Percentiles rank a stretch among this genome's conserved stretches.
These are phyloP conservation scores for Bothrops alternatus DNA, from an alignment of 2,797 vertebrate species.

Conservation along the genomic window DNA sequence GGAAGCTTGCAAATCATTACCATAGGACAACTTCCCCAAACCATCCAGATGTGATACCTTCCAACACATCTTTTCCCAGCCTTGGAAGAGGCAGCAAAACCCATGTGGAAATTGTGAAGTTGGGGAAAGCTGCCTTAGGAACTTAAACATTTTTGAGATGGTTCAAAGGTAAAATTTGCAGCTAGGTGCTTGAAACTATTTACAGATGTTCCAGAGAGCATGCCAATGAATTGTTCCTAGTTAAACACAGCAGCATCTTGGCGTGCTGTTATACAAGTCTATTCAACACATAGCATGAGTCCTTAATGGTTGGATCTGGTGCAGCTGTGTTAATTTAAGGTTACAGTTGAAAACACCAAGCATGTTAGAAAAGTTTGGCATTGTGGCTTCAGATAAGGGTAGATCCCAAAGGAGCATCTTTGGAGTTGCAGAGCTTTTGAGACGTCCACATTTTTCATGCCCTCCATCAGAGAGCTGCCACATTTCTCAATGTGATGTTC, in stretches of 20 bases:
- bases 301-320: not conserved
- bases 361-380: not conserved
- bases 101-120: not conserved
- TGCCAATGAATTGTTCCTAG: not conserved
- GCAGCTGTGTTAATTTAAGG: not conserved
- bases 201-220: not conserved
- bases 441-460: constrained; percentile 4
- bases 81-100: not conserved
- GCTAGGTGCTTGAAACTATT: not conserved
- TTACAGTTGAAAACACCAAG: not conserved
- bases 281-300: not conserved
- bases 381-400: constrained; percentile 10
- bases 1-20: not conserved
- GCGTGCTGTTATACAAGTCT: not conserved
- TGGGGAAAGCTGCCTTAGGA: not conserved
- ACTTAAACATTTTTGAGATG: not conserved
- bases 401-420: not conserved
- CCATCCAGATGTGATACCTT: not conserved
- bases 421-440: constrained; percentile 23
- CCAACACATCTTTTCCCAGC: not conserved
- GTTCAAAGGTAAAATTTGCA: not conserved
- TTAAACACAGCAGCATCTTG: not conserved
- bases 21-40: not conserved
- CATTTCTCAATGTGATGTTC: constrained; percentile 26
- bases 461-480: not conserved